Base-by-base conservation (phyloP, 2,888 invertebrate species). In the Tridacna gigas region DNA sequence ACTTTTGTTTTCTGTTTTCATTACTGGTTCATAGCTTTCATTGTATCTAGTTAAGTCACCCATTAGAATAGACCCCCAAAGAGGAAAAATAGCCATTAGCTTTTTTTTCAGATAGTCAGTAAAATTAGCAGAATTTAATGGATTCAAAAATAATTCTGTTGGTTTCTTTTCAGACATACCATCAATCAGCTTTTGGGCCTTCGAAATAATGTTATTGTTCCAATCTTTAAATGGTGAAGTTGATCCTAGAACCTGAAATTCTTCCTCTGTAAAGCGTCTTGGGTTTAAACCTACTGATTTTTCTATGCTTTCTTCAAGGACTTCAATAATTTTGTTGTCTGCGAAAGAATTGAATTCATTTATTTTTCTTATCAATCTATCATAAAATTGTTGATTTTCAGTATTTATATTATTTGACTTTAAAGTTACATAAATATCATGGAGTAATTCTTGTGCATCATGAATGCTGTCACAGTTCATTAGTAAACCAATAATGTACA, bases 381-480 rank as follows among this genome's bases (percentile, higher is more conserved):
- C 5, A 69, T 60, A 63, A 15, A 15, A n/a, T 48, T 28, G 48
- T 51, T 61, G 78, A 5, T 51, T 28, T 26, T 60, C 61, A 61
- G 0, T 48, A 0, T 78, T 63, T 12, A 25, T 37, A 28, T 66
- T 69, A 20, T 74, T 66, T n/a, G 25, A 18, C 18, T n/a, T n/a
- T 56, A 82, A 26, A 25, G 45, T 26, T 26, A 79, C 67, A 48
- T 48, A 75, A 37, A n/a, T 37, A 63, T 79, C 82, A 69, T 48
- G 47, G 15, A 82, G 20, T 4, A 79, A 22, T 56, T 79, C 79
- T n/a, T 69, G 18, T 26, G 73, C 60, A 26, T 82, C 82, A 13
- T 63, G 37, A n/a, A 82, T 18, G 48, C 2, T n/a, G 7, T 20
- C n/a, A 79, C 82, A 82, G 26, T 79, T 82, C 82, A 82, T 82